Evolutionary conservation across 2,888 invertebrate genomes (phyloP), one percentile per base, ranked within the genome.

Genomic region (Sinopyrophorus schimmeli): DNA sequence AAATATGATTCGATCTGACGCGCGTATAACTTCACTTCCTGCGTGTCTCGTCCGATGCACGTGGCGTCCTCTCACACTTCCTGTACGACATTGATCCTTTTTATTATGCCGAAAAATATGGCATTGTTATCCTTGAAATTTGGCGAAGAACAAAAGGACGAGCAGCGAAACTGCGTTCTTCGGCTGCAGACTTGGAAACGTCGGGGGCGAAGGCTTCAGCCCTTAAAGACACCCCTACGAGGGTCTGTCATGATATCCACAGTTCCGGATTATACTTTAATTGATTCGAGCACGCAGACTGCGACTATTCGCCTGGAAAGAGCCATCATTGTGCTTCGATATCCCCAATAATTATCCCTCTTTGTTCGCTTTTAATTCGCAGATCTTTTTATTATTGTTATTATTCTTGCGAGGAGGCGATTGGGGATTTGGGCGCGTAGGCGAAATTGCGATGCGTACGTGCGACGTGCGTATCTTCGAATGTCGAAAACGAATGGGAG

Each of bases 181-280:
- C n/a, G n/a, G n/a, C n/a, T n/a, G n/a, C n/a, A n/a, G n/a, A n/a
- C n/a, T n/a, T n/a, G n/a, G 20, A 14, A 14, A 12, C 16, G 17
- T 5, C 35, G 9, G 41, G 32, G 35, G 20, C 9, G 26, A 26
- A 11, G 26, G 21, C 9, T 28, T 32, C 41, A 37, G 28, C 47
- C 47, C 42, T 47, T 47, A 51, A 51, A 47, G 47, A 42, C 41
- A 34, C 50, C 44, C 41, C 47, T 41, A 32, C 27, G 47, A 47
- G 52, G 47, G 46, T 47, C 46, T 52, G 46, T 46, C 52, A 47
- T 21, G 46, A 52, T 64, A 66, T 69, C 65, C 63, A 63, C 72
- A 74, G 77, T 77, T 78, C 77, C 77, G 77, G 77, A 77, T 78
- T 77, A 77, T 77, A 77, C 75, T 78, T 78, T 78, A 79, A 78